These are phyloP conservation scores for Cranoglanis bouderius DNA, from an alignment of 2,113 vertebrate genomes.

Conservation along the genomic window DNA sequence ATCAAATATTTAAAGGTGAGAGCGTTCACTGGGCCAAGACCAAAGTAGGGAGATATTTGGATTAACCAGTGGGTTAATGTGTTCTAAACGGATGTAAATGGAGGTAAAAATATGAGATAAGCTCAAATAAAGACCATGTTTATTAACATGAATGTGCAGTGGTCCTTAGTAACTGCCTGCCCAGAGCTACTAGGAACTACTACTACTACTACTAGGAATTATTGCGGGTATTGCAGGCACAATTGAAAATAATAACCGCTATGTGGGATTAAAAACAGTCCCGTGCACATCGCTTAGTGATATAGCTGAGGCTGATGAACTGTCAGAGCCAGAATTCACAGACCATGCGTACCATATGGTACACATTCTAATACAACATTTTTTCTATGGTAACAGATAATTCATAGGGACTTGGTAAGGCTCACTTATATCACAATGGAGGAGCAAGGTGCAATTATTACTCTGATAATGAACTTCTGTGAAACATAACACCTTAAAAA, in stretches of 20 bases:
- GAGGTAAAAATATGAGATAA: neutral
- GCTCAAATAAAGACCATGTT: neutral
- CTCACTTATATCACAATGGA: neutral
- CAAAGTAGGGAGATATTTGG: neutral
- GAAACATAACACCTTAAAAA: neutral
- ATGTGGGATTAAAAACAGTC: too few relatives aligned
- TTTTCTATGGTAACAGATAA: too few relatives aligned
- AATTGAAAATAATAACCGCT: too few relatives aligned
- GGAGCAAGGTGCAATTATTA: neutral
- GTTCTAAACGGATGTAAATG: neutral
- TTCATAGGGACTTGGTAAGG: too few relatives aligned
- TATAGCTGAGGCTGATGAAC: too few relatives aligned
- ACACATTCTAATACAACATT: too few relatives aligned
- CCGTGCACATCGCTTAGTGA: too few relatives aligned
- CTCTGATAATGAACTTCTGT: neutral
- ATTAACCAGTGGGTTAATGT: neutral
- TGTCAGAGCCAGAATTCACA: too few relatives aligned
- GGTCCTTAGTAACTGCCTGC: neutral
- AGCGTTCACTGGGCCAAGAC: neutral
- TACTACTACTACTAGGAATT: too few relatives aligned
- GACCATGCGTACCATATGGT: too few relatives aligned
- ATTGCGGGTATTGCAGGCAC: too few relatives aligned
- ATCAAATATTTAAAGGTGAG: slow-evolving; percentile 93
- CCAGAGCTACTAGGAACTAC: too few relatives aligned
- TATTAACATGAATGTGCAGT: neutral